These are phyloP conservation scores for Aphelinus atriplicis DNA, from an alignment of 1,140 invertebrate genomes.

Conservation along the genomic window DNA sequence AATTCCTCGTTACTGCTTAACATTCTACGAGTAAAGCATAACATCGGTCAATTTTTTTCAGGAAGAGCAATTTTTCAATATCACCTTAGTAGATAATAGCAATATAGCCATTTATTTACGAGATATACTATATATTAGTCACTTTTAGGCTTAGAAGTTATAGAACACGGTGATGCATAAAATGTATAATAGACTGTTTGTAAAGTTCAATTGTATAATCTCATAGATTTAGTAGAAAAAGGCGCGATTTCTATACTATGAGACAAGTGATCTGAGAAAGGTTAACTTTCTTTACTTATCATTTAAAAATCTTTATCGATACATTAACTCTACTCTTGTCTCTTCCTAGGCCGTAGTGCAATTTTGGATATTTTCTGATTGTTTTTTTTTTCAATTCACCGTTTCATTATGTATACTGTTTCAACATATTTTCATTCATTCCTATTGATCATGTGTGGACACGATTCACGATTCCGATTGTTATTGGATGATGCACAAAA, in stretches of 20 bases:
- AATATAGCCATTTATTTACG: neutral
- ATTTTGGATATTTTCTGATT: conserved; percentile 11
- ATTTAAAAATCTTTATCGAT: neutral
- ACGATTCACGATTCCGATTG: no score
- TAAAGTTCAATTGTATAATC: conserved; percentile 26
- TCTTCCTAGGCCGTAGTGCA: conserved; percentile 37
- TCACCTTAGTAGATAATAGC: conserved; percentile 6
- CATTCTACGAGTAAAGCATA: no score
- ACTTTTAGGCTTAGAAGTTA: conserved; percentile 23
- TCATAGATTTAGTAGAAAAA: conserved; percentile 38
- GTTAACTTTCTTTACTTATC: conserved; percentile 13
- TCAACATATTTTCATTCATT: no score
- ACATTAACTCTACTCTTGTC: conserved; percentile 21
- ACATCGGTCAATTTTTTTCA: no score
- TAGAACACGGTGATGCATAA: conserved; percentile 32
- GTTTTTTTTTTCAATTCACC: conserved; percentile 4
- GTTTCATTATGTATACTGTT: no score
- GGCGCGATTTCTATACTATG: conserved; percentile 35
- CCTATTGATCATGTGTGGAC: no score
- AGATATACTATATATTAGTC: conserved; percentile 23
- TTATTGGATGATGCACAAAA: no score
- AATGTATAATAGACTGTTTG: conserved; percentile 26
- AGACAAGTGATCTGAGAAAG: conserved; percentile 24
- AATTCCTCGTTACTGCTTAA: no score
- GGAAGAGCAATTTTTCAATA: conserved; percentile 25